phyloP scores from a whole-genome alignment of 2,113 vertebrate genomes.

The Laticauda laticaudata region DNA sequence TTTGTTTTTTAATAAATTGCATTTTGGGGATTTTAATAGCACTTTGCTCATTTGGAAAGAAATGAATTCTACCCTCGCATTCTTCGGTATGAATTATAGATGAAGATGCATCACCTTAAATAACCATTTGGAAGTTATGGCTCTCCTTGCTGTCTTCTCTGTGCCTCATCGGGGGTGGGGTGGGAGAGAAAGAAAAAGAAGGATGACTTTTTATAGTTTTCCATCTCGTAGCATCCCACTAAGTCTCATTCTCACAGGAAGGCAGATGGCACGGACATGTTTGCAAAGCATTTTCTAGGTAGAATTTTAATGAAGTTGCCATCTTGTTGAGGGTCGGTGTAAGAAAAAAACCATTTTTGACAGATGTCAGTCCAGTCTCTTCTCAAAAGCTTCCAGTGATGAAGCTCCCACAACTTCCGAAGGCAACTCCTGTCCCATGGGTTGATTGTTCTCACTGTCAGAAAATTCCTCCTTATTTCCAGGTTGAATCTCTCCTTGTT shows the following conservation, averaged over 20 bases:
- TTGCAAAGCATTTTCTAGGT: background rate
- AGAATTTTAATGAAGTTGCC: background rate
- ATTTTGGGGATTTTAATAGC: conserved; percentile 14
- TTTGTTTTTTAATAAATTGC: background rate
- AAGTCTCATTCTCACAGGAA: background rate
- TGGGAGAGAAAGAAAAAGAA: background rate
- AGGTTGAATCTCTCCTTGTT: too few species aligned
- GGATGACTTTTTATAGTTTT: conserved; percentile 15
- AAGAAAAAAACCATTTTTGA: background rate
- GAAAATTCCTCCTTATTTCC: too few species aligned
- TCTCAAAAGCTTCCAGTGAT: too few species aligned
- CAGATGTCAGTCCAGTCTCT: too few species aligned
- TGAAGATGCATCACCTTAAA: conserved; percentile 39
- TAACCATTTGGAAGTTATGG: conserved; percentile 41
- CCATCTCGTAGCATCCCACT: background rate
- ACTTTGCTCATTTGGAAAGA: conserved; percentile 30
- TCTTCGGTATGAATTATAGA: conserved; percentile 47
- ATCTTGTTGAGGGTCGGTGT: conserved; percentile 20
- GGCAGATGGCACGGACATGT: accelerated
- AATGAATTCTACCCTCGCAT: background rate
- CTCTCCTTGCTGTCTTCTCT: background rate
- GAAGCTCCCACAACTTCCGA: too few species aligned
- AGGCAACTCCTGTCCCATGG: too few species aligned
- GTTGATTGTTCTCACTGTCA: too few species aligned
- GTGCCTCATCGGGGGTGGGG: background rate